phyloP scores from a whole-genome alignment of 53 echinoderm and acorn worm genomes.

The Holothuria leucospilota region DNA sequence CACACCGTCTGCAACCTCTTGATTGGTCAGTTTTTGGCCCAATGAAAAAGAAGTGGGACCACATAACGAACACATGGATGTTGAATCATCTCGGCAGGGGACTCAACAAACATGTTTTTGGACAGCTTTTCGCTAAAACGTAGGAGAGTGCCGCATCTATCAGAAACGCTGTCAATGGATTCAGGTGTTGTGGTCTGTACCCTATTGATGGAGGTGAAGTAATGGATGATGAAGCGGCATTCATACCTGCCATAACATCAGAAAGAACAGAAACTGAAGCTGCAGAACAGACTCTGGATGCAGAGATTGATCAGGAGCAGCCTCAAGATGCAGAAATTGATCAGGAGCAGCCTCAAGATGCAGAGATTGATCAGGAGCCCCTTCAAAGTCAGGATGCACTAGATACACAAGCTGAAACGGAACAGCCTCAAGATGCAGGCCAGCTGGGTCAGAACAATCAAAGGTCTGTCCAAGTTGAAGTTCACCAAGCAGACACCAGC shows the following conservation, averaged over 20 bases:
- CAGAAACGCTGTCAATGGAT: conserved; percentile 10
- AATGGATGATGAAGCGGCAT: conserved; percentile 28
- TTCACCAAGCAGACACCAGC: conserved; percentile 8
- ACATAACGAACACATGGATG: conserved; percentile 17
- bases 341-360: conserved; percentile 1
- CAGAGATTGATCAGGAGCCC: conserved; percentile 10
- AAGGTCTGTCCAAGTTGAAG: conserved; percentile 22
- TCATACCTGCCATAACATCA: conserved; percentile 29
- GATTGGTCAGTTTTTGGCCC: conserved; percentile 37
- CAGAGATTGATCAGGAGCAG: conserved; percentile 34
- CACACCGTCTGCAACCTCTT: conserved; percentile 16
- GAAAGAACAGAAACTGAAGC: conserved; percentile 28
- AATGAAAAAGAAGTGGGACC: conserved; percentile 34
- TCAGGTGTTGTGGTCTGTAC: conserved; percentile 10
- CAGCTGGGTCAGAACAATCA: conserved; percentile 31
- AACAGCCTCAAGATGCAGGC: conserved; percentile 31
- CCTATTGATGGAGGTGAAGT: conserved; percentile 23
- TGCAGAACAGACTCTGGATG: not conserved
- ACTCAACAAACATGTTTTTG: conserved; percentile 30
- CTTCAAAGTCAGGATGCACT: not conserved
- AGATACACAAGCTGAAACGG: conserved; percentile 15
- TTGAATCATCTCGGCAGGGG: conserved; percentile 30
- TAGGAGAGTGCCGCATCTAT: conserved; percentile 33
- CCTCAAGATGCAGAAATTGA: conserved; percentile 5
- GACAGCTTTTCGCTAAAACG: conserved; percentile 25